These are phyloP conservation scores for Limnothrissa miodon DNA, from an alignment of 2,113 vertebrate genomes.

Conservation along the genomic window DNA sequence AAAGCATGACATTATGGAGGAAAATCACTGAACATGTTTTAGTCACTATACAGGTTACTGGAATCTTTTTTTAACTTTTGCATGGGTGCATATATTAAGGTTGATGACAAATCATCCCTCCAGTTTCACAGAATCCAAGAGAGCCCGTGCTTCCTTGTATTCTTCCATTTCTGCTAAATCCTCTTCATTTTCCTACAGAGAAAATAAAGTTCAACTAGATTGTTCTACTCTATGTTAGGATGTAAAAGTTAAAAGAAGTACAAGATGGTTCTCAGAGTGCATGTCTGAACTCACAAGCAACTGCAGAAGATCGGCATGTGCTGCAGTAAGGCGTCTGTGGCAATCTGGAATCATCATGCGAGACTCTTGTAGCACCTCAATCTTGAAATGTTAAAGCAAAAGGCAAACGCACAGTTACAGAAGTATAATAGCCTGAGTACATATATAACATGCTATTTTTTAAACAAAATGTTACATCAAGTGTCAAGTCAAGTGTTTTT, in stretches of 20 bases:
- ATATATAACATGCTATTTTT: not conserved
- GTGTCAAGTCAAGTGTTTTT: too few species aligned
- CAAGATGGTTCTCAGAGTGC: not conserved
- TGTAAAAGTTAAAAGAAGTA: not conserved
- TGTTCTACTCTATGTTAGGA: not conserved
- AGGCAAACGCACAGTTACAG: conserved; percentile 33
- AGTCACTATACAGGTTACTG: not conserved
- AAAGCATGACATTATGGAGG: too few species aligned
- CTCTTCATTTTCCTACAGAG: conserved; percentile 85
- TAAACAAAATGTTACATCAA: too few species aligned
- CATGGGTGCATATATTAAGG: conserved; percentile 17
- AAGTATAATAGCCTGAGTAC: conserved; percentile 6
- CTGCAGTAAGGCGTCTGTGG: conserved; percentile 83
- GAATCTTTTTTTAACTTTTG: not conserved
- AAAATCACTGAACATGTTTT: too few species aligned
- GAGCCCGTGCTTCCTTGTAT: conserved; percentile 83
- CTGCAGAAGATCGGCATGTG: conserved; percentile 82
- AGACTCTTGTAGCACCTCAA: conserved; percentile 89
- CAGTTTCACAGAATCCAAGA: conserved; percentile 89
- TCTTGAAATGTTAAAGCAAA: conserved; percentile 63
- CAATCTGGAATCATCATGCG: conserved; percentile 97
- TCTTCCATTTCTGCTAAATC: conserved; percentile 87
- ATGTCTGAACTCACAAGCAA: conserved; percentile 79
- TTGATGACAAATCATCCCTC: conserved; percentile 76
- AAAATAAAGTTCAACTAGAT: conserved; percentile 22